Percentiles rank a stretch among this genome's conserved stretches.
These are phyloP conservation scores for Danio tinwini DNA, from an alignment of 2,797 vertebrate genomes.

Conservation along the genomic window DNA sequence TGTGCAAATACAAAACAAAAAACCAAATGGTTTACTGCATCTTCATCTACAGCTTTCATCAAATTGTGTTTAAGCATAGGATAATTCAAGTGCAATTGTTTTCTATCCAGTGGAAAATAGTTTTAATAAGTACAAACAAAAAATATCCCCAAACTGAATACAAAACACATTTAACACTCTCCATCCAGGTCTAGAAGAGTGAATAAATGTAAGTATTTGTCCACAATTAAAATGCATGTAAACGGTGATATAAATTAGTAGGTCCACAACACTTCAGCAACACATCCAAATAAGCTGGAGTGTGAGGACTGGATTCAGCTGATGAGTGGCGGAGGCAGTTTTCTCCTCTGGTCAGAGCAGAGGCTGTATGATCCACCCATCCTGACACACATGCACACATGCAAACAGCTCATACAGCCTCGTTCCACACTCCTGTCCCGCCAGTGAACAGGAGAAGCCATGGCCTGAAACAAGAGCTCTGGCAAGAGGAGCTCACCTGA, in stretches of 20 bases:
- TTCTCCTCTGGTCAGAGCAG: slow-evolving; percentile 32
- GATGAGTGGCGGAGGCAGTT: slow-evolving; percentile 5
- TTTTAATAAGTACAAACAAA: too few relatives aligned
- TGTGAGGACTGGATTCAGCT: slow-evolving; percentile 13
- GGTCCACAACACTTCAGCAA: slow-evolving; percentile 17
- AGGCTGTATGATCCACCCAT: slow-evolving; percentile 71
- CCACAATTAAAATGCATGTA: background rate
- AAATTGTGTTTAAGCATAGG: too few relatives aligned
- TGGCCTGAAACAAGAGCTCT: slow-evolving; percentile 16
- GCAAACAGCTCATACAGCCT: slow-evolving; percentile 69
- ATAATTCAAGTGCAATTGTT: background rate
- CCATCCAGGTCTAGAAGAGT: background rate
- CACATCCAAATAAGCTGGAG: background rate
- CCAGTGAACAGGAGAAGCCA: slow-evolving; percentile 29
- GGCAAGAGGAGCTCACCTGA: slow-evolving; percentile 30
- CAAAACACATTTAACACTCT: slow-evolving; percentile 3
- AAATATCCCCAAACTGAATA: background rate
- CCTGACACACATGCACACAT: slow-evolving; percentile 56
- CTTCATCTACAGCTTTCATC: too few relatives aligned
- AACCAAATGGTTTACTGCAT: background rate
- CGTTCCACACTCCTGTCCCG: slow-evolving; percentile 48
- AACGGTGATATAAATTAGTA: background rate
- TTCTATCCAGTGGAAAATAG: too few relatives aligned
- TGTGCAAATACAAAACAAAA: background rate
- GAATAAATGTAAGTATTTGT: background rate